Conservation (phyloP, 2,888 invertebrate genomes). For the Cantharis rufa region DNA sequence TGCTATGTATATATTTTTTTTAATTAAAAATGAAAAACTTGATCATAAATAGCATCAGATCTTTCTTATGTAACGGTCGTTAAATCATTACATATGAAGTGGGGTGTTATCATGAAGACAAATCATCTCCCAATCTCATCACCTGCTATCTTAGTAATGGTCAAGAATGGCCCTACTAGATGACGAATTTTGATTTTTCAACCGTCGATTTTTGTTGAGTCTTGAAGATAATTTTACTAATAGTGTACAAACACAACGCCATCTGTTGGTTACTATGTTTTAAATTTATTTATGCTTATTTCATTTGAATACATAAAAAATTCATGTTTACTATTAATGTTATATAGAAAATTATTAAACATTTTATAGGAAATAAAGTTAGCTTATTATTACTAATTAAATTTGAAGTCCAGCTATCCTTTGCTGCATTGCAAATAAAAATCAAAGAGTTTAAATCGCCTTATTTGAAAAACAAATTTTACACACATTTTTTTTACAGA, state of each 20-base stretch:
- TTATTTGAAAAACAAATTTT: too few species aligned
- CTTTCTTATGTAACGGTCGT: not conserved
- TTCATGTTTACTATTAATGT: too few species aligned
- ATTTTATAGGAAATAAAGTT: too few species aligned
- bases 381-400: too few species aligned
- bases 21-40: not conserved
- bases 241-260: not conserved
- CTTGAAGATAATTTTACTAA: not conserved
- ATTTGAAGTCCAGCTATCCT: too few species aligned
- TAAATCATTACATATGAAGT: not conserved
- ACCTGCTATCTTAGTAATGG: not conserved
- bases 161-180: not conserved
- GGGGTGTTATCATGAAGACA: not conserved
- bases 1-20: too few species aligned
- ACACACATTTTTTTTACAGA: conserved; percentile 55
- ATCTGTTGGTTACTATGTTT: not conserved
- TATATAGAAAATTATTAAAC: too few species aligned
- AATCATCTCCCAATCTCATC: not conserved
- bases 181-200: not conserved
- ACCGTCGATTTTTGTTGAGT: not conserved
- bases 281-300: not conserved
- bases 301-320: not conserved
- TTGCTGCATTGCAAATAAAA: too few species aligned
- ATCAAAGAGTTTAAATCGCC: too few species aligned
- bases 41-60: not conserved